Evolutionary conservation across 2,113 vertebrate species (phyloP).

Genomic region (Myotis yumanensis): DNA sequence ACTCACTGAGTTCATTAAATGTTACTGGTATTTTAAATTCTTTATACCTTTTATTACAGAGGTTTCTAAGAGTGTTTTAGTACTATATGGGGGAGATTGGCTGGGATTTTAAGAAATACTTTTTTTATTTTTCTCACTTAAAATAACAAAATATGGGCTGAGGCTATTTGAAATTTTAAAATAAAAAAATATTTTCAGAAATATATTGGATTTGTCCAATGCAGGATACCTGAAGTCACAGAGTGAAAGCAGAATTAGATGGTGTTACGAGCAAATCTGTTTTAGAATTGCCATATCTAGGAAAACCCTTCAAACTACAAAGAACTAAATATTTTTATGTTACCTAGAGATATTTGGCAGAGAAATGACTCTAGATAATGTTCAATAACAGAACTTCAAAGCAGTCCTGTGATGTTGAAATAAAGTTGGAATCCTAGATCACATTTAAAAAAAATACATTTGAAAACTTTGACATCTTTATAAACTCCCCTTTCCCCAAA

Average conservation of each 20-base stretch:
- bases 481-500: not conserved
- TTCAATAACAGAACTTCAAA: constrained; percentile 32
- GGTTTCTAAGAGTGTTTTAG: not conserved
- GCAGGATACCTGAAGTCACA: not conserved
- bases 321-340: constrained; percentile 39
- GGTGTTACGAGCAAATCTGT: not conserved
- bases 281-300: not conserved
- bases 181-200: constrained; percentile 31
- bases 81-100: not conserved
- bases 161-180: constrained; percentile 12
- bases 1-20: not conserved
- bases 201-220: not conserved
- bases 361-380: constrained; percentile 10
- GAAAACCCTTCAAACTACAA: constrained; percentile 21
- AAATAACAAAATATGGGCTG: constrained; percentile 15
- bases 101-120: not conserved
- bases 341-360: constrained; percentile 49
- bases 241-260: not conserved
- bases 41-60: not conserved
- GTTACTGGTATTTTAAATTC: not conserved
- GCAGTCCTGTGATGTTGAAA: not conserved
- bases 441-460: not conserved
- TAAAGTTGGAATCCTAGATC: constrained; percentile 19
- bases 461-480: constrained; percentile 16
- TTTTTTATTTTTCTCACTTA: constrained; percentile 39